These are phyloP conservation scores for Drosophila cardini DNA, from an alignment of 1,140 invertebrate species.

Conservation along the genomic window DNA sequence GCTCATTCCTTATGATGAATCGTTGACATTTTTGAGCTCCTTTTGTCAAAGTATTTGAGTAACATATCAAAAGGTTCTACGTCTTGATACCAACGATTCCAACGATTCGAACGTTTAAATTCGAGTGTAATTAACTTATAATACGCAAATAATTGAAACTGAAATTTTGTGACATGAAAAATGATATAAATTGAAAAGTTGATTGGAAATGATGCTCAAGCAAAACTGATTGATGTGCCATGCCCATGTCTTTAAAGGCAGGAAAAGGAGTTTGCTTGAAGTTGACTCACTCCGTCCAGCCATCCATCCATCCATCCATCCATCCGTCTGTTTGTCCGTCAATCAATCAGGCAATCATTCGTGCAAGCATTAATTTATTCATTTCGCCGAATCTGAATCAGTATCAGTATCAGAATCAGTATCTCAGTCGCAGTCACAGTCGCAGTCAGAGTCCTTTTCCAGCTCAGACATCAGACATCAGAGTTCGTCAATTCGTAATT, in stretches of 20 bases:
- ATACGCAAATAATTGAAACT: constrained; percentile 15
- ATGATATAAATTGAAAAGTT: constrained; percentile 38
- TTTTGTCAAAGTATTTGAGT: too few relatives aligned
- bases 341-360: constrained; percentile 74
- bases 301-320: too few relatives aligned
- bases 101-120: neutral
- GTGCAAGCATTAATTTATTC: constrained; percentile 77
- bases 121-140: constrained; percentile 6
- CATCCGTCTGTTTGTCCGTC: too few relatives aligned
- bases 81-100: too few relatives aligned
- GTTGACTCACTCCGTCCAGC: too few relatives aligned
- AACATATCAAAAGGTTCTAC: too few relatives aligned
- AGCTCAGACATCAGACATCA: neutral
- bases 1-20: too few relatives aligned
- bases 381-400: constrained; percentile 65
- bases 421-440: too few relatives aligned
- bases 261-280: neutral
- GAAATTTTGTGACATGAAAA: constrained; percentile 24
- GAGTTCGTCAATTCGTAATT: constrained; percentile 1
- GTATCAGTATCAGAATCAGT: too few relatives aligned
- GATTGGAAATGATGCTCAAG: neutral
- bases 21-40: too few relatives aligned
- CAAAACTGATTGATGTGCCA: constrained; percentile 8
- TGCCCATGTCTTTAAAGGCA: too few relatives aligned
- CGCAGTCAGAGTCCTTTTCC: constrained; percentile 44